phyloP scores from a whole-genome alignment of 2,797 vertebrate genomes.

The Amphiprion clarkii region DNA sequence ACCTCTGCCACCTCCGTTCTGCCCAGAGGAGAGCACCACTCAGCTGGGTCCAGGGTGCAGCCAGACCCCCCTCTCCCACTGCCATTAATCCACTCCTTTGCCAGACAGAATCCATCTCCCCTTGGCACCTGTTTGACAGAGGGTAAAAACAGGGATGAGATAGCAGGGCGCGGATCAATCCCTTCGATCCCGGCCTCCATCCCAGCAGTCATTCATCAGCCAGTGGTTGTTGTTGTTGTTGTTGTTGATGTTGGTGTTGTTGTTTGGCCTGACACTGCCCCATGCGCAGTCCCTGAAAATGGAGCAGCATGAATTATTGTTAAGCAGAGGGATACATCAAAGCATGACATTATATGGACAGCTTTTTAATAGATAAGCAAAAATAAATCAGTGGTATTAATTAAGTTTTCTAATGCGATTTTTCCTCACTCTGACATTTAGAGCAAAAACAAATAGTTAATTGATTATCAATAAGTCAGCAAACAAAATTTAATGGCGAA shows the following conservation, averaged over 20 bases:
- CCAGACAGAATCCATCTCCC: constrained; percentile 87
- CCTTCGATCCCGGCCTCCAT: constrained; percentile 83
- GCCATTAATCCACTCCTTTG: constrained; percentile 86
- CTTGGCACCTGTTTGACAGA: constrained; percentile 85
- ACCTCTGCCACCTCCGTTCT: constrained; percentile 63
- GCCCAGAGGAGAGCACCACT: constrained; percentile 69
- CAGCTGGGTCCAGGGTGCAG: constrained; percentile 52
- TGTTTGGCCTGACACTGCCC: constrained; percentile 63
- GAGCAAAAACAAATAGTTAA: not conserved
- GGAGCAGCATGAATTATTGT: constrained; percentile 46
- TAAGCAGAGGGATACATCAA: constrained; percentile 2
- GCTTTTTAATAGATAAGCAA: not conserved
- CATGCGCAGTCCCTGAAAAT: constrained; percentile 31
- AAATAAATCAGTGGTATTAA: too few species aligned
- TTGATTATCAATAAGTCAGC: too few species aligned
- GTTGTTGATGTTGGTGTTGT: constrained; percentile 73
- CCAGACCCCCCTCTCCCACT: constrained; percentile 62
- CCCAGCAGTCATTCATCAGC: constrained; percentile 83
- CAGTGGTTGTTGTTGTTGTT: constrained; percentile 73
- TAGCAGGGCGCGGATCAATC: constrained; percentile 84
- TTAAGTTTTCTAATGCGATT: too few species aligned
- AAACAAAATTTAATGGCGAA: too few species aligned
- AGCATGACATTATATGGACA: not conserved
- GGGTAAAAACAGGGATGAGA: constrained; percentile 87
- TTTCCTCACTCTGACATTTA: not conserved